A percentile compares a stretch with the other conserved stretches of the same genome.
These are phyloP conservation scores for Dione juno DNA, from an alignment of 2,888 invertebrate species.

Conservation along the genomic window DNA sequence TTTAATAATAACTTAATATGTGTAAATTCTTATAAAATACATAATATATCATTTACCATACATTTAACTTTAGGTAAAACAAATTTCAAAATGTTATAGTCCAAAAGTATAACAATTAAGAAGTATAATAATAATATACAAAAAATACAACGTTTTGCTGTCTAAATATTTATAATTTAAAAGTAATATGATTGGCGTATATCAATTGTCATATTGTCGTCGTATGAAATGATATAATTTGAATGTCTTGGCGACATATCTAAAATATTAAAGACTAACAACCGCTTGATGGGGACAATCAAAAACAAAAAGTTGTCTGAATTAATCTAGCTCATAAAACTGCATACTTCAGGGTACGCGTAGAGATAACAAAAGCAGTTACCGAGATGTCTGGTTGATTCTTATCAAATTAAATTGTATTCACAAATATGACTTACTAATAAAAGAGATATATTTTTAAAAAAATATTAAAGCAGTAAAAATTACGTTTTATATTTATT, in stretches of 20 bases:
- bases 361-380: conserved; percentile 4
- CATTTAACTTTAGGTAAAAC: no score
- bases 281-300: conserved; percentile 42
- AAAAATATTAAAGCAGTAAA: no score
- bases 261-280: conserved; percentile 30
- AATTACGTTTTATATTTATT: no score
- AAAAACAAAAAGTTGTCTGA: conserved; percentile 26
- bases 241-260: not conserved
- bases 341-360: conserved; percentile 3
- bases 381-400: not conserved
- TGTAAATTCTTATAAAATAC: no score
- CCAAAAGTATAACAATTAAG: not conserved
- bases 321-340: conserved; percentile 29
- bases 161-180: not conserved
- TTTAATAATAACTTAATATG: no score
- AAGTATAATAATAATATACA: not conserved
- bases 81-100: not conserved
- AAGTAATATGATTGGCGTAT: not conserved
- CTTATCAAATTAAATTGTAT: not conserved
- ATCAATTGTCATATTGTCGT: no score
- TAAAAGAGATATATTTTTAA: no score
- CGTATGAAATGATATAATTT: not conserved
- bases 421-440: not conserved
- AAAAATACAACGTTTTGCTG: not conserved
- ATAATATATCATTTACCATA: no score